Evolutionary conservation across 2,888 invertebrate genomes (phyloP), one percentile per base, ranked within the genome.

Genomic region (Meiosimyza platycephala): DNA sequence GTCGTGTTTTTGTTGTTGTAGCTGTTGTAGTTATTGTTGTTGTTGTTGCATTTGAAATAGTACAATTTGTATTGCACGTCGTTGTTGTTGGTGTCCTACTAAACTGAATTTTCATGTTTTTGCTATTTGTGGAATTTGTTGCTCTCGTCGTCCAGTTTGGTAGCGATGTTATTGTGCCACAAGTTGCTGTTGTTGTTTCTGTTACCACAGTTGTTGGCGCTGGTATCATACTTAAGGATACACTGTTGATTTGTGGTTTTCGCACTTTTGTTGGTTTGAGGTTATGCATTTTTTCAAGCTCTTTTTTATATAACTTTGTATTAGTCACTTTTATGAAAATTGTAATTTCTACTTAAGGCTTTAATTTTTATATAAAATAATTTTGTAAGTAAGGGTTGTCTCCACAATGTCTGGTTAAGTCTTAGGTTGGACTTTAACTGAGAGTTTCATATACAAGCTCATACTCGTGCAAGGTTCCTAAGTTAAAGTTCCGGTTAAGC

Each of bases 41-140:
- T 51, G 64, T 28, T 64, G 15, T 28, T 64, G 64, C 18, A 11
- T 15, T 63, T n/a, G 63, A 9, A 28, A 28, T 28, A 6, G 57
- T 18, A 16, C 57, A 57, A 22, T 57, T 28, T 18, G 6, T 28
- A 28, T 57, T 28, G 57, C 28, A 47, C 6, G 54, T 16, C 18
- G 54, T 15, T 18, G 63, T 48, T 59, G 47, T 52, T 62, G 52
- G 40, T 40, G 62, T 62, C 62, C 70, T 52, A 70, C 59, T 62
- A 18, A 40, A 63, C 40, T 33, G 60, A 69, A 60, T 64, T 48
- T 51, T 66, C 54, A 7, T 40, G 51, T 18, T 63, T 55, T 50
- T 22, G 52, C 54, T 18, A 52, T 47, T 62, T 18, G 28, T 67
- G 28, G 16, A 15, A 52, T 47, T 62, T n/a, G 33, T 67, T 28